Conservation (phyloP, 2,888 invertebrate genomes). For the Eristalis tenax region DNA sequence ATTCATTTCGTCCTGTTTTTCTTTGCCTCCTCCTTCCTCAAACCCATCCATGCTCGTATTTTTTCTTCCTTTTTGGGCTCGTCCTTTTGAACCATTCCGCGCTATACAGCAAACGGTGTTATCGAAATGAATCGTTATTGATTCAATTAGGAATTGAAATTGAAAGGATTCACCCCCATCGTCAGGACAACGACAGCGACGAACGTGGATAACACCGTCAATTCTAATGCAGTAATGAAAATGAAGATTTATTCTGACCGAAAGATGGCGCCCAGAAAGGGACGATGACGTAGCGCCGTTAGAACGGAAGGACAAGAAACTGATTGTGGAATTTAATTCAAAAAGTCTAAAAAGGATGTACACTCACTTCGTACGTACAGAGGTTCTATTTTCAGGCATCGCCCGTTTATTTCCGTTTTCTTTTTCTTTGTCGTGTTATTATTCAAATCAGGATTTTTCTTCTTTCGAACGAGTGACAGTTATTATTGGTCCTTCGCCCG, state of each 20-base stretch:
- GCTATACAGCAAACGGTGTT: conserved; percentile 36
- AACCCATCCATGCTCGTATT: no score
- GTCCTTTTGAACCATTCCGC: background rate
- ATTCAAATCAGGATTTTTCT: conserved; percentile 66
- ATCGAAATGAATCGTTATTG: conserved; percentile 70
- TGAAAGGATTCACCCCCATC: conserved; percentile 62
- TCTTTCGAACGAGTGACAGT: conserved; percentile 55
- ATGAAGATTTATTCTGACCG: conserved; percentile 66
- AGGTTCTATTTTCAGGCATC: conserved; percentile 3
- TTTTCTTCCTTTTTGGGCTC: background rate
- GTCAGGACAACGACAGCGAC: conserved; percentile 14
- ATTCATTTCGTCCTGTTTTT: conserved; percentile 30
- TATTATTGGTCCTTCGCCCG: conserved; percentile 52
- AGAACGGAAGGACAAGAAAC: conserved; percentile 27
- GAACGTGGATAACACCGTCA: conserved; percentile 44
- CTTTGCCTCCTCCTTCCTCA: background rate
- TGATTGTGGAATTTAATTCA: conserved; percentile 56
- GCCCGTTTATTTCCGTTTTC: conserved; percentile 28
- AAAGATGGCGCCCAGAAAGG: conserved; percentile 17
- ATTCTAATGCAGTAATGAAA: conserved; percentile 64
- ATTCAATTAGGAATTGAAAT: conserved; percentile 67
- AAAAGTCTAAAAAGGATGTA: conserved; percentile 47
- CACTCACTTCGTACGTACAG: conserved; percentile 9
- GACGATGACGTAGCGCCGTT: background rate
- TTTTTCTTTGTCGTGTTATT: conserved; percentile 42